phyloP scores from a whole-genome alignment of 2,113 vertebrate genomes.

The Mus spicilegus region DNA sequence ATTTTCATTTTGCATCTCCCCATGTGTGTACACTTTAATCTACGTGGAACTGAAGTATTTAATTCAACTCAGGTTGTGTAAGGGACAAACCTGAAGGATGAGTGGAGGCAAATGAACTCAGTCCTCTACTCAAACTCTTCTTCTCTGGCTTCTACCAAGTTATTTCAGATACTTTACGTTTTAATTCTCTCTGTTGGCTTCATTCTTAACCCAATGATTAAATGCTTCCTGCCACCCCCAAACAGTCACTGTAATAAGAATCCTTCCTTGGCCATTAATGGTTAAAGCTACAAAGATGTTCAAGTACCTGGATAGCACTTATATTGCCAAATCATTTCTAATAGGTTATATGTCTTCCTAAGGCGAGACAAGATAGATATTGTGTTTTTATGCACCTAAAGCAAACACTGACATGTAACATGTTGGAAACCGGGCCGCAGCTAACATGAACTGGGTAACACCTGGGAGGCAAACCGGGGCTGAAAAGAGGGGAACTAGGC shows the following conservation, averaged over 20 bases:
- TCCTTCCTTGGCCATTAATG: not conserved
- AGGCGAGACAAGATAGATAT: not conserved
- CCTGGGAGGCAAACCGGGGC: no score
- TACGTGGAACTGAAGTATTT: not conserved
- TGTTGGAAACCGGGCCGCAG: no score
- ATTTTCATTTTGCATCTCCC: slow-evolving; percentile 50
- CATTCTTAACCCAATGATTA: not conserved
- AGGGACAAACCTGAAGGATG: not conserved
- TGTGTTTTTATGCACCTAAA: not conserved
- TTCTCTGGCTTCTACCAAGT: not conserved
- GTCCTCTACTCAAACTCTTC: not conserved
- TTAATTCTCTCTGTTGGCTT: not conserved
- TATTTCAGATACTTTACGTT: not conserved
- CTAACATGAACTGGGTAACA: no score
- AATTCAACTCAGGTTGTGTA: slow-evolving; percentile 17
- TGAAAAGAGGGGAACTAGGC: no score
- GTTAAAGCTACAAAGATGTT: not conserved
- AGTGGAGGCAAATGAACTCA: not conserved
- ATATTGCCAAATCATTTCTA: not conserved
- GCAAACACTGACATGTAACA: not conserved
- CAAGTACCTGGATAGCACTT: not conserved
- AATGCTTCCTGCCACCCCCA: not conserved
- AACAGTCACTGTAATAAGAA: not conserved
- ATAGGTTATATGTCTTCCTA: rapidly evolving
- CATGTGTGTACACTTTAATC: slow-evolving; percentile 23